A percentile compares a stretch with the other conserved stretches of the same genome.
Conservation (phyloP, 2,888 invertebrate genomes). For the Harpalus rufipes region DNA sequence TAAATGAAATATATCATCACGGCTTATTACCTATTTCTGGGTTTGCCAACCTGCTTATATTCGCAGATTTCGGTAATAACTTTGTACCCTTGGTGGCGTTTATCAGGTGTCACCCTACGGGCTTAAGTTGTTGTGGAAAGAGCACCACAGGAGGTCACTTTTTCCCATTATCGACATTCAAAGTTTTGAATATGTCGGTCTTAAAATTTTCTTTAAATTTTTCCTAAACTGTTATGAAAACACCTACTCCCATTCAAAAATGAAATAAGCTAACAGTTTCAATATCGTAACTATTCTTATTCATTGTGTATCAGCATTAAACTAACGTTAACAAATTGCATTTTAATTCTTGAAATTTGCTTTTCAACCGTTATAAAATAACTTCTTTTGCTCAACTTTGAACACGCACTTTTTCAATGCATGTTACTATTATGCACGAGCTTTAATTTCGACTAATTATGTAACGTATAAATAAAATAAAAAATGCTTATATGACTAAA, state of each 20-base stretch:
- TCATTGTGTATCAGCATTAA: not conserved
- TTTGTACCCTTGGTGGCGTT: too few relatives aligned
- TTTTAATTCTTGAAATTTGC: not conserved
- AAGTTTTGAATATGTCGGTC: constrained; percentile 7
- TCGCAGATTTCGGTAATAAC: too few relatives aligned
- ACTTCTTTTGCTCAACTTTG: constrained; percentile 11
- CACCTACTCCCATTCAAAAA: constrained; percentile 16
- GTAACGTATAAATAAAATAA: not conserved
- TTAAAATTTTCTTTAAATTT: not conserved
- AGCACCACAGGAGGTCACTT: too few relatives aligned
- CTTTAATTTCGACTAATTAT: constrained; percentile 27
- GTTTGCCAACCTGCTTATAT: too few relatives aligned
- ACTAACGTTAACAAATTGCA: not conserved
- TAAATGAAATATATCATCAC: too few relatives aligned
- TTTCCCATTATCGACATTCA: not conserved
- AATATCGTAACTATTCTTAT: constrained; percentile 1
- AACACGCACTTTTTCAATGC: constrained; percentile 44
- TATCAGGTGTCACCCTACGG: too few relatives aligned
- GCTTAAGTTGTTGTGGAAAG: too few relatives aligned
- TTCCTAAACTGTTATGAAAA: not conserved
- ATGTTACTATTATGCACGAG: constrained; percentile 48
- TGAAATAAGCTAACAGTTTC: not conserved
- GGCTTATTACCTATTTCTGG: too few relatives aligned
- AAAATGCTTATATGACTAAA: constrained; percentile 14
- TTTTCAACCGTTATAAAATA: not conserved